Conservation (phyloP, 1,140 invertebrate genomes). For the Leptoteleia sp. region DNA sequence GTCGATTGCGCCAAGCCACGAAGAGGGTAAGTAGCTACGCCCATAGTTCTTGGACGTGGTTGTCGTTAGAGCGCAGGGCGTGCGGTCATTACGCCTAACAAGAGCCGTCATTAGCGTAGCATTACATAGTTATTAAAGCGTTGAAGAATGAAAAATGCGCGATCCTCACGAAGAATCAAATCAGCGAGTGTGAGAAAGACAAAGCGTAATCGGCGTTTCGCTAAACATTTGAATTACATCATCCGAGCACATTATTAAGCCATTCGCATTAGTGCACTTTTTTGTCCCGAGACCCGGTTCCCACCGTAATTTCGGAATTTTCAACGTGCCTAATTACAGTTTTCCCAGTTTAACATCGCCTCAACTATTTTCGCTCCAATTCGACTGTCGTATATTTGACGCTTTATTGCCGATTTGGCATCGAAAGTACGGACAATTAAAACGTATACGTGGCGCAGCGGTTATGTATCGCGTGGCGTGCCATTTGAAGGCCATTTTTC, state of each 20-base stretch:
- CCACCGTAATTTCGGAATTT: slow-evolving; percentile 14
- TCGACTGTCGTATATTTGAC: slow-evolving; percentile 4
- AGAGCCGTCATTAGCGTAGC: slow-evolving; percentile 70
- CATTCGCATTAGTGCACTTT: slow-evolving; percentile 18
- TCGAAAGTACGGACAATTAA: too few relatives aligned
- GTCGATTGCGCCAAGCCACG: slow-evolving; percentile 43
- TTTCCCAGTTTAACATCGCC: not conserved
- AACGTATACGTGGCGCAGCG: too few relatives aligned
- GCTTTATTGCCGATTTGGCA: too few relatives aligned
- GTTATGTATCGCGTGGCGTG: too few relatives aligned
- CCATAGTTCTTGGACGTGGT: slow-evolving; percentile 48
- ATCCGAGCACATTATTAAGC: slow-evolving; percentile 22
- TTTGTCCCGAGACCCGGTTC: not conserved
- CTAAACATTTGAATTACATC: slow-evolving; percentile 48
- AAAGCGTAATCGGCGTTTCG: slow-evolving; percentile 28
- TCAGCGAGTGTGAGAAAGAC: slow-evolving; percentile 52
- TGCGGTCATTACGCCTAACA: slow-evolving; percentile 68
- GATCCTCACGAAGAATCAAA: slow-evolving; percentile 59
- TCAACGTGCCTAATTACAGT: slow-evolving; percentile 16
- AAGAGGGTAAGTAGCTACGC: slow-evolving; percentile 59
- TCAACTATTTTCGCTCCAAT: not conserved
- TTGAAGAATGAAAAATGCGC: slow-evolving; percentile 65
- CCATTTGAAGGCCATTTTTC: too few relatives aligned
- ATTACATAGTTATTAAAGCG: slow-evolving; percentile 71
- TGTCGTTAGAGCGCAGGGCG: slow-evolving; percentile 63